Evolutionary conservation across 2,113 vertebrate genomes (phyloP).

Genomic region (Apteryx mantelli): DNA sequence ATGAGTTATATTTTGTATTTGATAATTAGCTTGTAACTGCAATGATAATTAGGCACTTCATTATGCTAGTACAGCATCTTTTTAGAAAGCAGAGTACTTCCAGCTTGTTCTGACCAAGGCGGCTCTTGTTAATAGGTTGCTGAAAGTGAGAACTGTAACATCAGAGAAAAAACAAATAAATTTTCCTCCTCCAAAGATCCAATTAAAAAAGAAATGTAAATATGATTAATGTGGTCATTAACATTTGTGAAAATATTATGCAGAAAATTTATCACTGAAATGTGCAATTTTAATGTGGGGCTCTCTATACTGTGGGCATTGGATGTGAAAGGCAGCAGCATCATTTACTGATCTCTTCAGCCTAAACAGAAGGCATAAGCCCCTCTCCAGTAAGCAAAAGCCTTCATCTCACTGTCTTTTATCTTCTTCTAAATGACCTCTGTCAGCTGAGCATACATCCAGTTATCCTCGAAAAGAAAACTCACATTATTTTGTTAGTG

Average conservation of each 20-base stretch:
- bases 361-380: not conserved
- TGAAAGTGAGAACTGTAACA: slow-evolving; percentile 39
- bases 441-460: not conserved
- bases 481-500: not conserved
- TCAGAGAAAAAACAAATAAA: slow-evolving; percentile 10
- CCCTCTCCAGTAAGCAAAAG: not conserved
- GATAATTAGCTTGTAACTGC: slow-evolving; percentile 51
- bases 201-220: slow-evolving; percentile 70
- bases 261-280: not conserved
- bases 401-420: not conserved
- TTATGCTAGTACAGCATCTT: slow-evolving; percentile 39
- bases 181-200: slow-evolving; percentile 46
- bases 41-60: slow-evolving; percentile 50
- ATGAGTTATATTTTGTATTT: slow-evolving; percentile 60
- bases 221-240: slow-evolving; percentile 61
- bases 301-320: not conserved
- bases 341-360: not conserved
- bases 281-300: not conserved
- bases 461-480: not conserved
- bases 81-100: not conserved
- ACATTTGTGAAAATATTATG: slow-evolving; percentile 35
- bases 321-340: not conserved
- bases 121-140: slow-evolving; percentile 1
- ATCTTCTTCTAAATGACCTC: not conserved
- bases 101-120: not conserved